Conservation (phyloP, 2,113 vertebrate species). For the Oceanodroma tethys region DNA sequence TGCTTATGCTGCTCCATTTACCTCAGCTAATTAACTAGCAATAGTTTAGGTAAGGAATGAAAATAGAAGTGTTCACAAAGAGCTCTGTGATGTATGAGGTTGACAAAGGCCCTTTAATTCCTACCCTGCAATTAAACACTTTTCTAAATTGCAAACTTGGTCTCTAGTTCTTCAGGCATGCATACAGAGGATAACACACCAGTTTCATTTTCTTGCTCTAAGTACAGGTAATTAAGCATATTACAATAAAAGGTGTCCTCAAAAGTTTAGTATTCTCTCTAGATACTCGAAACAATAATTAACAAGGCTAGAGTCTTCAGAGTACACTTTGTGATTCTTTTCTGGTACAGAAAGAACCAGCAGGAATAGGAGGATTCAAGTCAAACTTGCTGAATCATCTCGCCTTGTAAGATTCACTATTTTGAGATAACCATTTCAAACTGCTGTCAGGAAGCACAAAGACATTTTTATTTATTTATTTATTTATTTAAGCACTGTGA, state of each 20-base stretch:
- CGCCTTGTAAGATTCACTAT: background rate
- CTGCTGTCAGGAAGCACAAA: background rate
- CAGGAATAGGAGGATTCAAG: background rate
- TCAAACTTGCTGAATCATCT: constrained; percentile 6
- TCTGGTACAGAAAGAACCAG: background rate
- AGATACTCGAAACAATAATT: background rate
- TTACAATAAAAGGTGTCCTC: background rate
- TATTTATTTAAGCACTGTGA: background rate
- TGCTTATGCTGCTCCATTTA: background rate
- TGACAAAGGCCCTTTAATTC: constrained; percentile 15
- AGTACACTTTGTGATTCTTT: background rate
- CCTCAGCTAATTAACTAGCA: constrained; percentile 32
- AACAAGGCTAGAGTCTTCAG: background rate
- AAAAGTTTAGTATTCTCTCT: background rate
- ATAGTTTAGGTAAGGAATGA: background rate
- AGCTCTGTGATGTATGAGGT: background rate
- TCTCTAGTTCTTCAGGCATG: background rate
- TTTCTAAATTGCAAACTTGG: background rate
- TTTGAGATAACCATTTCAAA: background rate
- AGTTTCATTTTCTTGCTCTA: background rate
- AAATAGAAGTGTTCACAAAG: background rate
- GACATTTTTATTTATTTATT: background rate
- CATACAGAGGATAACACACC: background rate
- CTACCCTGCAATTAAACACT: background rate
- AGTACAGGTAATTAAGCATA: background rate